Conservation (phyloP, 2,113 vertebrate genomes). For the Mellivora capensis region DNA sequence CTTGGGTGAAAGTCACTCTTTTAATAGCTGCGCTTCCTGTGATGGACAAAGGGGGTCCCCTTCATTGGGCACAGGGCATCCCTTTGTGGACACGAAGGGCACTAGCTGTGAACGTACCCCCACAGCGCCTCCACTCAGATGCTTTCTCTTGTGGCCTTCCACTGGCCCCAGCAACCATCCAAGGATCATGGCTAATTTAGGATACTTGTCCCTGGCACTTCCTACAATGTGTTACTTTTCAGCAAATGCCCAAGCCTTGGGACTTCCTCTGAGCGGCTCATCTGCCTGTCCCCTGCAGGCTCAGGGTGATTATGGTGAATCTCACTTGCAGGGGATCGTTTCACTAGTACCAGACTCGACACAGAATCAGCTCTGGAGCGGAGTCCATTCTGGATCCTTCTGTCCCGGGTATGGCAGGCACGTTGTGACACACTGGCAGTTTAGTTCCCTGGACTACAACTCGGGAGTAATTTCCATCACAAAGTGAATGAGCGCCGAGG, state of each 20-base stretch:
- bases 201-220: background rate
- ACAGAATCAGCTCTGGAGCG: too few species aligned
- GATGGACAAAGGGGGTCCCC: rapidly evolving
- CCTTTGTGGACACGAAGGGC: too few species aligned
- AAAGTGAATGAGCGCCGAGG: rapidly evolving
- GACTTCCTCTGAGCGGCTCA: too few species aligned
- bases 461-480: background rate
- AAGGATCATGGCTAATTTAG: background rate
- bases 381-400: rapidly evolving
- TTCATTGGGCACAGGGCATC: rapidly evolving
- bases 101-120: too few species aligned
- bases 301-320: background rate
- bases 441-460: background rate
- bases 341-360: rapidly evolving
- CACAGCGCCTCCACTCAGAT: rapidly evolving
- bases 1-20: background rate
- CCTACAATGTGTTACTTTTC: background rate
- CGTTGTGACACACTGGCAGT: rapidly evolving
- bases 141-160: background rate
- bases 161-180: background rate
- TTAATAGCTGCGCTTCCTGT: background rate
- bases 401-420: rapidly evolving
- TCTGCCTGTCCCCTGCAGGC: rapidly evolving
- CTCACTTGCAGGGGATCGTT: background rate
- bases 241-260: background rate